A percentile compares a stretch with the other conserved stretches of the same genome.
phyloP scores from a whole-genome alignment of 2,888 invertebrate genomes.

The Sarcophaga subvicina region DNA sequence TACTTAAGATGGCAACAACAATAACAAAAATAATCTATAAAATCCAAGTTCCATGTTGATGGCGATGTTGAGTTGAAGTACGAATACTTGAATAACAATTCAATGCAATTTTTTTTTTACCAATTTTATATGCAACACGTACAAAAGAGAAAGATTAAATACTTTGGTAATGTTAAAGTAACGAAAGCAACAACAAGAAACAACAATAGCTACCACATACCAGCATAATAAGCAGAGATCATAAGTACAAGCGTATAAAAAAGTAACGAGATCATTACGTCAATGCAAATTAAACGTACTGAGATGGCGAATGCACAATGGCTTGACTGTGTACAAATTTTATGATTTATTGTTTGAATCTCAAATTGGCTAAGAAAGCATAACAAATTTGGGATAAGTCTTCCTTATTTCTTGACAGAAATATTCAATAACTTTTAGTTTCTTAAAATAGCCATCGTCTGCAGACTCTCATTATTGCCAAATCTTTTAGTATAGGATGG shows the following conservation, averaged over 20 bases:
- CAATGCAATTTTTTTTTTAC: slow-evolving; percentile 39
- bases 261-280: slow-evolving; percentile 64
- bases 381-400: too few species aligned
- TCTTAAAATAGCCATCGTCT: too few species aligned
- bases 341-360: too few species aligned
- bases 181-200: slow-evolving; percentile 7
- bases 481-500: too few species aligned
- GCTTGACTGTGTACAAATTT: too few species aligned
- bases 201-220: slow-evolving; percentile 49
- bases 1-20: slow-evolving; percentile 51
- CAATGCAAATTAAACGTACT: slow-evolving; percentile 52
- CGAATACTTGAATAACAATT: slow-evolving; percentile 15
- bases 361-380: too few species aligned
- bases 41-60: slow-evolving; percentile 41
- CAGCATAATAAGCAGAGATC: slow-evolving; percentile 34
- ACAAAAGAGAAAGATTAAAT: slow-evolving; percentile 53
- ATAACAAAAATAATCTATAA: slow-evolving; percentile 42
- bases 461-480: too few species aligned
- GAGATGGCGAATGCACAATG: slow-evolving; percentile 30
- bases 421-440: too few species aligned
- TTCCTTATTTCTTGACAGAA: too few species aligned
- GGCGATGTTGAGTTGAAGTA: slow-evolving; percentile 20
- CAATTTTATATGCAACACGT: slow-evolving; percentile 23
- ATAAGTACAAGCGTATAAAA: slow-evolving; percentile 33
- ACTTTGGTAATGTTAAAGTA: slow-evolving; percentile 37